Evolutionary conservation across 2,113 vertebrate species (phyloP), one percentile per base, ranked within the genome.

Genomic region (Electrona antarctica): DNA sequence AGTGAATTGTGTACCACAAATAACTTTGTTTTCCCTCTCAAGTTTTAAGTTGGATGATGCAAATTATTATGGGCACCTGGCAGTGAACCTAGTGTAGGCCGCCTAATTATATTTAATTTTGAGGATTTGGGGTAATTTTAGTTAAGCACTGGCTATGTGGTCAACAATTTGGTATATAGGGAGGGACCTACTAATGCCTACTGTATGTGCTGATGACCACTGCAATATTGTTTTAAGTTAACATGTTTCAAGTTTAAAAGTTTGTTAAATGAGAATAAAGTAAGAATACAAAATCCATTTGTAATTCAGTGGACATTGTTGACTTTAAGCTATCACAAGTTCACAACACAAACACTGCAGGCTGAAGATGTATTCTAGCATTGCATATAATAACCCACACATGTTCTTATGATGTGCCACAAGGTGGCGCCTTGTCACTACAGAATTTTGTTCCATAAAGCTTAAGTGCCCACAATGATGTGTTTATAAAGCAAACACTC

Each of bases 401-500:
- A 60, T 3, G 64, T 81, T 83, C 46, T 67, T 69, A 45, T 68
- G 0, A 61, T 52, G 12, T 49, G 52, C 84, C 90, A 88, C 73
- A 14, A 85, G 90, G 79, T 87, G 86, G 82, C 67, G 79, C 77
- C 51, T 11, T 69, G 54, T 33, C 60, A 59, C 10, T 14, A 46
- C 15, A 13, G 46, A 1, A 62, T 79, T 55, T 11, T 58, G 58
- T 61, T 15, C 49, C 7, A 55, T 76, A 70, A 14, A 70, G 14
- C 7, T 41, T 4, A 41, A 41, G 33, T 41, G 3, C 33, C 33
- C 33, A 41, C 33, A 41, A 41, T 41, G 33, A 41, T 41, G 5
- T 41, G 21, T 1, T 21, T 21, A 21, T 21, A 21, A 21, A 21
- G 21, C 21, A 21, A 21, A 21, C 21, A 21, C 21, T 21, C 21